These are phyloP conservation scores for Mystacornis crossleyi DNA, from an alignment of 2,113 vertebrate species.

Conservation along the genomic window DNA sequence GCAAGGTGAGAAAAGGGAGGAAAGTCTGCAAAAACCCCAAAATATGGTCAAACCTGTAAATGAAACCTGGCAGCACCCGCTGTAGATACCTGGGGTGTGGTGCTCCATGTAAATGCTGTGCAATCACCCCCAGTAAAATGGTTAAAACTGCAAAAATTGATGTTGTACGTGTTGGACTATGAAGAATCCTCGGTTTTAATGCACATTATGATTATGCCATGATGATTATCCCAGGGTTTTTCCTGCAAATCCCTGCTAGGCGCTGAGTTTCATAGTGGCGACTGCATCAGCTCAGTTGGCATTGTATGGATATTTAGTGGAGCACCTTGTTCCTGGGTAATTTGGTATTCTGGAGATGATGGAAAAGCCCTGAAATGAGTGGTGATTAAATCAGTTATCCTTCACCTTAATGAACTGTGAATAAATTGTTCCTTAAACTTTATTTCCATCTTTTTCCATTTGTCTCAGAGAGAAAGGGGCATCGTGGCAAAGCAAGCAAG, in stretches of 20 bases:
- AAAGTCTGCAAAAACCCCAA: neutral
- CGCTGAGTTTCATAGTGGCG: neutral
- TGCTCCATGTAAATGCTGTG: neutral
- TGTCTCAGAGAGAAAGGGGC: neutral
- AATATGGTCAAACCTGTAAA: accelerated
- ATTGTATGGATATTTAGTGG: neutral
- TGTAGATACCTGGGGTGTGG: neutral
- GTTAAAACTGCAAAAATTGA: neutral
- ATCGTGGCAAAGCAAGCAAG: neutral
- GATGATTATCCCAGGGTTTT: neutral
- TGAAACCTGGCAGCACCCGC: accelerated
- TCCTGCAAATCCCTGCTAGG: neutral
- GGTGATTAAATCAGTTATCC: neutral
- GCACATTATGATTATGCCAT: neutral
- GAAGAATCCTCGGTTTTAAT: neutral
- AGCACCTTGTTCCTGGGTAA: neutral
- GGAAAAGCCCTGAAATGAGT: neutral
- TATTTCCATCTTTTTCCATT: neutral
- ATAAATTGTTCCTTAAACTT: neutral
- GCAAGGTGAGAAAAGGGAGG: neutral
- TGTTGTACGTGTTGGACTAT: accelerated
- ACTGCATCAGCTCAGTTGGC: neutral
- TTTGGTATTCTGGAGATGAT: neutral
- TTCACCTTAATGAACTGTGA: neutral
- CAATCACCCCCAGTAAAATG: accelerated